A percentile compares a stretch with the other conserved stretches of the same genome.
These are phyloP conservation scores for Callimorpha dominula DNA, from an alignment of 2,888 invertebrate genomes.

Conservation along the genomic window DNA sequence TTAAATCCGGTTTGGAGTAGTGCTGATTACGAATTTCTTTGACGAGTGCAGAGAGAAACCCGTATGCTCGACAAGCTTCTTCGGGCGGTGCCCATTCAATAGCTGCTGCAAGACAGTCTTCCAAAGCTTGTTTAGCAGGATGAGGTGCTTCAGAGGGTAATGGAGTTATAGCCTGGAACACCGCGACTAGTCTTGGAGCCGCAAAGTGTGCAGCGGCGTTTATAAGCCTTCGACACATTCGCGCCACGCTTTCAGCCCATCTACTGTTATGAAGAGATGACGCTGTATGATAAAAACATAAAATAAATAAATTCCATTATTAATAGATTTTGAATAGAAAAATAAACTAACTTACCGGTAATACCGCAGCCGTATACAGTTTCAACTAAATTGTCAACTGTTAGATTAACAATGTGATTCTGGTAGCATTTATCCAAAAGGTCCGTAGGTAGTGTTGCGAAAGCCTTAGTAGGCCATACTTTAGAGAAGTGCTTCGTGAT, in stretches of 20 bases:
- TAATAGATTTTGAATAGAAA: background rate
- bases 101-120: conserved; percentile 92
- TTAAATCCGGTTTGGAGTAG: conserved; percentile 62
- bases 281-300: conserved; percentile 55
- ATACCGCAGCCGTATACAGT: conserved; percentile 93
- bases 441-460: conserved; percentile 94
- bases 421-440: conserved; percentile 94
- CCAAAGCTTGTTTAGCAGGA: conserved; percentile 82
- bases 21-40: conserved; percentile 58
- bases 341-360: conserved; percentile 81
- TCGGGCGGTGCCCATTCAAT: conserved; percentile 93
- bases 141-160: conserved; percentile 55
- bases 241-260: conserved; percentile 94
- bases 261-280: conserved; percentile 92
- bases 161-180: conserved; percentile 89
- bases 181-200: conserved; percentile 91
- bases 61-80: conserved; percentile 93
- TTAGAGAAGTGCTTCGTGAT: conserved; percentile 93
- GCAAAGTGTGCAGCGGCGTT: conserved; percentile 93
- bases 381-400: conserved; percentile 93
- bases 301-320: background rate
- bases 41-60: conserved; percentile 70
- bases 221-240: conserved; percentile 92
- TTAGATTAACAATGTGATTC: conserved; percentile 93
- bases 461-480: conserved; percentile 97